A percentile compares a stretch with the other conserved stretches of the same genome.
Evolutionary conservation across 2,113 vertebrate species (phyloP).

Genomic region (Benitochromis conjunctus): DNA sequence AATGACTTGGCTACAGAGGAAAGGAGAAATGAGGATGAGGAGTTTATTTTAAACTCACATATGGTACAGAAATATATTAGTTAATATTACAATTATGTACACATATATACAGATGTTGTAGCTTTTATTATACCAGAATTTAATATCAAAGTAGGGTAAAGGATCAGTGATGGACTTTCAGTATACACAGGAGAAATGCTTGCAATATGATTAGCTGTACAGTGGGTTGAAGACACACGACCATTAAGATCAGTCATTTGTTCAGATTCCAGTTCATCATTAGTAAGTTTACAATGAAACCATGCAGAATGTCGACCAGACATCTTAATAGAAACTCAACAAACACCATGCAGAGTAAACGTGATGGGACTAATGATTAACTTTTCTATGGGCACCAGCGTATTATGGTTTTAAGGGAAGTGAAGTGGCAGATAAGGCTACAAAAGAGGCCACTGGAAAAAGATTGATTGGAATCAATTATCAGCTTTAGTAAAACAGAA

Average conservation of each 20-base stretch:
- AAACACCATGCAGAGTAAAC: not conserved
- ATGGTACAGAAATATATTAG: not conserved
- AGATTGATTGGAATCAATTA: not conserved
- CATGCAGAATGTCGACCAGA: not conserved
- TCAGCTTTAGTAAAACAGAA: not conserved
- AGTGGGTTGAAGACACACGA: not conserved
- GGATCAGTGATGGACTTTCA: not conserved
- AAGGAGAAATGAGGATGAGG: not conserved
- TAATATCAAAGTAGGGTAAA: not conserved
- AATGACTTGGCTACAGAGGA: not conserved
- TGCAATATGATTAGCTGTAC: not conserved
- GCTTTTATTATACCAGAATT: not conserved
- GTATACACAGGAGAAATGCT: not conserved
- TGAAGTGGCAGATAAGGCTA: not conserved
- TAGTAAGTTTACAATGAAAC: not conserved
- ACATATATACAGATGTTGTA: not conserved
- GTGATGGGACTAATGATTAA: not conserved
- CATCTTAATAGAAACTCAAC: not conserved
- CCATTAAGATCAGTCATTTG: not conserved
- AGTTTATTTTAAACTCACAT: not conserved
- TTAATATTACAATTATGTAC: rapidly evolving
- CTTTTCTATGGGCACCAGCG: not conserved
- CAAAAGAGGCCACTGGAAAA: not conserved
- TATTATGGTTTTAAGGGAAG: rapidly evolving
- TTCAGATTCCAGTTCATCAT: not conserved